A percentile compares a stretch with the other conserved stretches of the same genome.
Conservation (phyloP, 2,888 invertebrate genomes). For the Alloplasta piceator region DNA sequence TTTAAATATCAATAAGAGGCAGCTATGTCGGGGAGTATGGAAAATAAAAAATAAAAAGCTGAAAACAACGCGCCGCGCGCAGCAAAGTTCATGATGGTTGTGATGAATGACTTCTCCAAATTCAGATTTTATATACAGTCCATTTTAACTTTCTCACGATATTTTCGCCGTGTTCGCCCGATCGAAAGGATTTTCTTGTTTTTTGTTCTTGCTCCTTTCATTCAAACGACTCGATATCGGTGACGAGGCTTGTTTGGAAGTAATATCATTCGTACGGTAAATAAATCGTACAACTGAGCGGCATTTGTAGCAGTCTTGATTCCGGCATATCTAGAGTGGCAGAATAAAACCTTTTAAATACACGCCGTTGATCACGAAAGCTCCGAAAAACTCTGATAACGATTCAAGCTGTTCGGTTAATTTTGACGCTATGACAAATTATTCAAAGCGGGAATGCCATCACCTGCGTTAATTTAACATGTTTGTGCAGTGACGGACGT, state of each 20-base stretch:
- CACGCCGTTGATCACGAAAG: constrained; percentile 16
- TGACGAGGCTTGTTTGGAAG: constrained; percentile 71
- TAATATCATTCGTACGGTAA: constrained; percentile 67
- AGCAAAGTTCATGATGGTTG: constrained; percentile 40
- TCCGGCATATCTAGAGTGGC: constrained; percentile 78
- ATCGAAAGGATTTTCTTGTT: constrained; percentile 1
- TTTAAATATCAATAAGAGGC: constrained; percentile 29
- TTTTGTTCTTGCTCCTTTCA: constrained; percentile 14
- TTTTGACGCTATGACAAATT: constrained; percentile 70
- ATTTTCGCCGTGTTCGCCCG: constrained; percentile 16
- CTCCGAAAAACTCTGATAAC: background rate
- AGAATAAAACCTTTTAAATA: background rate
- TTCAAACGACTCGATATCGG: constrained; percentile 68
- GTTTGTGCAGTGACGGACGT: constrained; percentile 76
- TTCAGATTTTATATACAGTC: constrained; percentile 51
- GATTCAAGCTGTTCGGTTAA: constrained; percentile 69
- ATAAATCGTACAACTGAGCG: constrained; percentile 74
- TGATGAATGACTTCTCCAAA: constrained; percentile 35
- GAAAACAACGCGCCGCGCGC: constrained; percentile 37
- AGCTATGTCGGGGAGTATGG: constrained; percentile 46
- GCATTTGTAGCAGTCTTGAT: constrained; percentile 78
- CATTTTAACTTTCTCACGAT: constrained; percentile 19
- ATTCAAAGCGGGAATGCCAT: constrained; percentile 75
- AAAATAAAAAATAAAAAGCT: constrained; percentile 57
- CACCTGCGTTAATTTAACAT: constrained; percentile 76